Base-by-base conservation (phyloP, 2,888 invertebrate genomes). In the Operophtera brumata region DNA sequence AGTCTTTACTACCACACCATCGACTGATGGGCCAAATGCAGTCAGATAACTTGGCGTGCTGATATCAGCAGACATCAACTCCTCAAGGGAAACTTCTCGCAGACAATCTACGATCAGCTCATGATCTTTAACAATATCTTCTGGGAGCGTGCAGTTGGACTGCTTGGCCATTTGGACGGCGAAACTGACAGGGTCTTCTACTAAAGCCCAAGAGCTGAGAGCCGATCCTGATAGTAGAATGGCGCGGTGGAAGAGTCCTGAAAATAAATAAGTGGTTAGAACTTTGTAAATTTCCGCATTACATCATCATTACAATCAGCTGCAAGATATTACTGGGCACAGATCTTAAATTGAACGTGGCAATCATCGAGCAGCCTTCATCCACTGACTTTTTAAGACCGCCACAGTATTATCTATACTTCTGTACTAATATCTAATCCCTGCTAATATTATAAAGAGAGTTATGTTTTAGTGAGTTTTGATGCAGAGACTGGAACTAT, bases 1-100 rank as follows among this genome's bases (percentile, higher is more conserved):
- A 30, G 96, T 94, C 85, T 96, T 95, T 65, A 98, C 97, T 55
- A 98, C 97, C 50, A 98, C 97, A 47, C 97, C 97, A 77, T 98
- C 98, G 39, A 97, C 96, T 70, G 97, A 96, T 0, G 98, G 98
- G 0, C 98, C 98, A 72, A 98, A 98, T 0, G 96, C 94, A 61
- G 95, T 96, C 44, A 96, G 85, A 77, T 96, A 96, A 49, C 94
- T 95, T 0, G 96, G 96, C 5, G 96, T 94, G 59, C 91, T 92
- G 46, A 95, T 94, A 73, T 95, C 96, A 1, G 95, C 94, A 6
- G 91, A 91, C 87, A 96, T 93, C 5, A 96, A 89, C 64, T 95
- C 94, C 41, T 94, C 93, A 7, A 96, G 83, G 2, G 94, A 92
- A 0, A 94, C 93, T 72, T 96, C 95, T 60, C 96, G 90, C 12